Percentiles rank a stretch among this genome's conserved stretches.
These are phyloP conservation scores for Sinocyclocheilus anshuiensis DNA, from an alignment of 2,113 vertebrate species.

Conservation along the genomic window DNA sequence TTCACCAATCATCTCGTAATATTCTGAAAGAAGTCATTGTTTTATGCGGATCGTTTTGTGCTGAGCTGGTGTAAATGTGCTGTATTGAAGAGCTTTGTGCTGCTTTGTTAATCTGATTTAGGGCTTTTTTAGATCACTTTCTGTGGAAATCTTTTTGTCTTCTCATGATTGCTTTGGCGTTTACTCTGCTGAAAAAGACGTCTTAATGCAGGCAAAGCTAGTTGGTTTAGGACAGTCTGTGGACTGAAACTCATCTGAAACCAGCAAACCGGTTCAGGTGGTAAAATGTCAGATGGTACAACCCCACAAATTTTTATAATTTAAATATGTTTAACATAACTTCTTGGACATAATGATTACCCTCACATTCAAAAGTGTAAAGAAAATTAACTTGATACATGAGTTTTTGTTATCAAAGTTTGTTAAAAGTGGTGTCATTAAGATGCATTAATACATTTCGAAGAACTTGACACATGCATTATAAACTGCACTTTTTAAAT, in stretches of 20 bases:
- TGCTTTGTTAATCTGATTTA: conserved; percentile 31
- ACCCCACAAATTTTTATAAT: neutral
- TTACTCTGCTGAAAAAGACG: neutral
- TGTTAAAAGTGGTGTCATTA: neutral
- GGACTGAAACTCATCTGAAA: neutral
- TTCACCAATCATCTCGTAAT: neutral
- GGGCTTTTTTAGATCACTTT: conserved; percentile 23
- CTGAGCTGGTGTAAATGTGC: neutral
- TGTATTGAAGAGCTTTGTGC: conserved; percentile 4
- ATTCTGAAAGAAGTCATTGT: neutral
- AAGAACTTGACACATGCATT: too few species aligned
- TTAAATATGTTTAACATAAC: too few species aligned
- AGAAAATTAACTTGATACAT: too few species aligned
- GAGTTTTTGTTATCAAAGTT: too few species aligned
- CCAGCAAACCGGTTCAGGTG: neutral
- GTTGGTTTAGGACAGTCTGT: neutral
- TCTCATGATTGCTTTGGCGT: neutral
- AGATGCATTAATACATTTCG: too few species aligned
- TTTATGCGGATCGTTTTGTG: neutral
- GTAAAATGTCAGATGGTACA: neutral
- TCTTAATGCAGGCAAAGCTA: neutral
- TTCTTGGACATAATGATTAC: too few species aligned
- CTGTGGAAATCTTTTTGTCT: neutral
- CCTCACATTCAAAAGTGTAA: too few species aligned
- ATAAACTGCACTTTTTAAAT: too few species aligned